phyloP scores from a whole-genome alignment of 2,888 invertebrate genomes.

The Rhogogaster chlorosoma region DNA sequence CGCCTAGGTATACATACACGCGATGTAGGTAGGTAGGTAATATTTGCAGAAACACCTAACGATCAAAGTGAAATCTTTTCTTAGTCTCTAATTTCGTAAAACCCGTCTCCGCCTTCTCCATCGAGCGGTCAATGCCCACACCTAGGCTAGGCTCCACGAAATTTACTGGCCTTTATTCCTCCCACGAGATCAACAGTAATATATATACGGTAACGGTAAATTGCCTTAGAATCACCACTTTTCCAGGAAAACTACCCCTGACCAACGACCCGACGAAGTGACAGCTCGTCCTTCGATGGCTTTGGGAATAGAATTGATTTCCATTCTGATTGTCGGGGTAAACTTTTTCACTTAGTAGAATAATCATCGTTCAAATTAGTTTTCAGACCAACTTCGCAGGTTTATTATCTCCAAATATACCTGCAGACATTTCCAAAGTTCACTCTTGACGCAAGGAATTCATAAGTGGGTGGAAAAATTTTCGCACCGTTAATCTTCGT shows the following conservation, averaged over 20 bases:
- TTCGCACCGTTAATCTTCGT: background rate
- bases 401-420: background rate
- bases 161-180: constrained; percentile 16
- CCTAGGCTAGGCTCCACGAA: background rate
- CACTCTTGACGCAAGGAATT: background rate
- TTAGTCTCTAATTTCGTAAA: background rate
- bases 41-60: constrained; percentile 2
- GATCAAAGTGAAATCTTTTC: background rate
- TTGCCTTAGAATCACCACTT: background rate
- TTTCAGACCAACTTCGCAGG: background rate
- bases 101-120: background rate
- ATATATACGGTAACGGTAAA: background rate
- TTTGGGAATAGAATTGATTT: constrained; percentile 1
- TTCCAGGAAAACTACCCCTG: constrained; percentile 20
- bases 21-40: background rate
- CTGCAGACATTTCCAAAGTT: background rate
- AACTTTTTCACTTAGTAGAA: background rate
- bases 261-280: background rate
- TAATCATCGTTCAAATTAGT: background rate
- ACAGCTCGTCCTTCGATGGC: background rate
- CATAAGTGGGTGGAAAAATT: background rate
- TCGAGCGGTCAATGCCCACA: background rate
- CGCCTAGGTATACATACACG: background rate
- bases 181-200: constrained; percentile 15
- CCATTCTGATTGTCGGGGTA: background rate